Evolutionary conservation across 53 echinoderm and acorn worm genomes (phyloP), one percentile per base, ranked within the genome.

Genomic region (Mesocentrotus franciscanus): DNA sequence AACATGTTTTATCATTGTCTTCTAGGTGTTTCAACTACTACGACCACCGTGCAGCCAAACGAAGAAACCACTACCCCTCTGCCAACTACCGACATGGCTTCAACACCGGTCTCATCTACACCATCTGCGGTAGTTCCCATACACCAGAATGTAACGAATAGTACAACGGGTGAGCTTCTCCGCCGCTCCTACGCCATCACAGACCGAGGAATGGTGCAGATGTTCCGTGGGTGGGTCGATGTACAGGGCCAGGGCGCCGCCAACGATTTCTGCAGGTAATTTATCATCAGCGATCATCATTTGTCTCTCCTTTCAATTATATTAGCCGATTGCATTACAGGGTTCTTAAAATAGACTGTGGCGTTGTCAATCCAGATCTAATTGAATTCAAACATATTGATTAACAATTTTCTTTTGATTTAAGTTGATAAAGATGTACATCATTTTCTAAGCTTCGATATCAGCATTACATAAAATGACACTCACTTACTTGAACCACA

Each of bases 161-260:
- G 56, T 57, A 85, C 24, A 57, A 81, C 18, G 27, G 71, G 10
- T 3, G 85, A 85, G 87, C 85, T 94, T 26, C 66, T 30, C 18
- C 85, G 57, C 66, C 95, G 96, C 49, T 95, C 95, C 8, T 96
- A 96, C 61, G 92, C 95, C 39, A 87, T 96, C 13, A 59, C 64
- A 13, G 92, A 96, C 18, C 87, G 95, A 42, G 96, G 96, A 9
- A 75, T 96, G 71, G 60, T 85, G 15, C 95, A 95, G 30, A 92
- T 95, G 74, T 96, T 95, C 89, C 92, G 92, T n/a, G 96, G 96
- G 5, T 96, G 96, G 96, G 96, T 95, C 6, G 96, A 96, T 39
- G 95, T 96, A 12, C 96, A 96, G 27, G 96, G 96, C 58, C 96
- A 96, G 89, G 96, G 96, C 49, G 96, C 96, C 70, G 92, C 96